phyloP scores from a whole-genome alignment of 37 sponge, comb jelly and placozoan genomes.

The Lycopodina hypogea region DNA sequence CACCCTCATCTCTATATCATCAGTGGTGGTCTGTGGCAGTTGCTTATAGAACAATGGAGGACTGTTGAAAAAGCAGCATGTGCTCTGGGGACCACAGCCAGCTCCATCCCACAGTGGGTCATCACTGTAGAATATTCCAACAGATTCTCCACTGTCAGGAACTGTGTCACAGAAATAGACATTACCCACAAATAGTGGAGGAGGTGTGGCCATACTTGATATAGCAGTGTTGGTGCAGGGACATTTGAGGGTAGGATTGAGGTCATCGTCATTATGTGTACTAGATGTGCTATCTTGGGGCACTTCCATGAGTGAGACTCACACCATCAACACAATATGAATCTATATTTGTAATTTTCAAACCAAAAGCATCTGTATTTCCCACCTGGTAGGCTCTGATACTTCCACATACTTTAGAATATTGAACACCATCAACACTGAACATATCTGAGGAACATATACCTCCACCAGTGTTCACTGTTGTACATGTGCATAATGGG shows the following conservation, averaged over 20 bases:
- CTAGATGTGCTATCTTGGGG: background rate
- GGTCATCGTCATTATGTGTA: no score
- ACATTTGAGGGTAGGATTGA: no score
- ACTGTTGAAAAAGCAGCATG: constrained; percentile 1
- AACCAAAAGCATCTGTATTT: background rate
- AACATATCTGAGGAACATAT: no score
- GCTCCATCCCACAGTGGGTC: constrained; percentile 12
- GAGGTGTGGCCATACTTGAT: no score
- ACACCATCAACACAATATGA: background rate
- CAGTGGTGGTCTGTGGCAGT: constrained; percentile 11
- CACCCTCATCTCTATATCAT: constrained; percentile 22
- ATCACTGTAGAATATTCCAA: no score
- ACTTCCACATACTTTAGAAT: no score
- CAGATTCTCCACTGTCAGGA: no score
- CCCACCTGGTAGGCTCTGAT: background rate
- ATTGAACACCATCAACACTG: no score
- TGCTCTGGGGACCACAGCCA: background rate
- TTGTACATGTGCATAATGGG: background rate
- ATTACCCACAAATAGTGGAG: no score
- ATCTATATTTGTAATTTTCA: background rate
- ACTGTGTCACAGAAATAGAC: no score
- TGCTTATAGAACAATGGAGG: constrained; percentile 51
- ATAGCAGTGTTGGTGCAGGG: no score
- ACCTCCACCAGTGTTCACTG: background rate
- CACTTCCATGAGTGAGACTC: no score